These are phyloP conservation scores for Synergus itoensis DNA, from an alignment of 2,888 invertebrate genomes.

Conservation along the genomic window DNA sequence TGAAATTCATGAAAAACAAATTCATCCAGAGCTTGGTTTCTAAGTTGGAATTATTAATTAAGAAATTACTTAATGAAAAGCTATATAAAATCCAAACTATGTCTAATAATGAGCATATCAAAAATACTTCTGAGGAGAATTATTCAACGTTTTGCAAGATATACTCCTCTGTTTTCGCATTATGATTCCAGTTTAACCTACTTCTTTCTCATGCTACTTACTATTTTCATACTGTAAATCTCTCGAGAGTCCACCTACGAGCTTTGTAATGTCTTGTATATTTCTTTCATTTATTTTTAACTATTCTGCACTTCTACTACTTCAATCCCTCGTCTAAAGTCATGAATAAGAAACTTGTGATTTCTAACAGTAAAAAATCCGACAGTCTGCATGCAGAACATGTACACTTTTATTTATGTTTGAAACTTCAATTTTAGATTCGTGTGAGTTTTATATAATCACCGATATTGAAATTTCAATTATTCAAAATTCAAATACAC, in stretches of 20 bases:
- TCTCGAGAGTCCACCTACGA: constrained; percentile 32
- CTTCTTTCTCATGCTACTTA: constrained; percentile 16
- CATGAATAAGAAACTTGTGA: constrained; percentile 34
- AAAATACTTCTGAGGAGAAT: neutral
- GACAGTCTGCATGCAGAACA: neutral
- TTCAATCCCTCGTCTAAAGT: constrained; percentile 1
- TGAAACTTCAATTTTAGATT: no score
- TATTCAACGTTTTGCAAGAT: constrained; percentile 5
- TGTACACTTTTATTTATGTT: neutral
- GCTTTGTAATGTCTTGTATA: constrained; percentile 17
- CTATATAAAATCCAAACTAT: neutral
- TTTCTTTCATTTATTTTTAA: constrained; percentile 25
- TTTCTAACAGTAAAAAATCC: neutral
- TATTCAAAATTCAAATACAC: no score
- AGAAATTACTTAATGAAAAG: neutral
- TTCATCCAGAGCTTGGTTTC: neutral
- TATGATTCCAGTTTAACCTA: constrained; percentile 36
- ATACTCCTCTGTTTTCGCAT: neutral
- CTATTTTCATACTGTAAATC: constrained; percentile 32
- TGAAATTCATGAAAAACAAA: neutral
- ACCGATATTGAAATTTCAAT: no score
- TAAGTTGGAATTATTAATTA: neutral
- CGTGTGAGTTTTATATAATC: no score
- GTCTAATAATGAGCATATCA: neutral
- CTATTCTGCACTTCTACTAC: constrained; percentile 15